These are phyloP conservation scores for Ceratothoa steindachneri DNA, from an alignment of 2,888 invertebrate genomes.

Conservation along the genomic window DNA sequence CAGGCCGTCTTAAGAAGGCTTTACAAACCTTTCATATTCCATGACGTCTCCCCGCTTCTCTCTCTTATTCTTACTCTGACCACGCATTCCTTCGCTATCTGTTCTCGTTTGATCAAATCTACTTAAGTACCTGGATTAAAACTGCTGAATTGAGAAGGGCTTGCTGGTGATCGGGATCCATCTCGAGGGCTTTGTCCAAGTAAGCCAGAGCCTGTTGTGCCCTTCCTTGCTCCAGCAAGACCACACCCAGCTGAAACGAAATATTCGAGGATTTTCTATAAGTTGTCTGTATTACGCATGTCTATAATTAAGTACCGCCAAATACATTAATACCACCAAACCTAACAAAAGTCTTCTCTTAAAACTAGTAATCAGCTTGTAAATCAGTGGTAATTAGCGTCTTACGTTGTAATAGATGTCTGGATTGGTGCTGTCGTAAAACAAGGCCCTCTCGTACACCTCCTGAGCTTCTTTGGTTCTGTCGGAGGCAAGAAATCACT, in stretches of 20 bases:
- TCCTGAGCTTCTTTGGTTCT: constrained; percentile 87
- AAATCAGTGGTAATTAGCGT: too few relatives aligned
- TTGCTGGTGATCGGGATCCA: constrained; percentile 91
- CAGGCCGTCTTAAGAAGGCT: too few relatives aligned
- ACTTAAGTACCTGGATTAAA: constrained; percentile 67
- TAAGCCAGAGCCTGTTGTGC: constrained; percentile 84
- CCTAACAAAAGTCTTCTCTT: too few relatives aligned
- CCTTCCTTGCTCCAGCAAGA: constrained; percentile 86
- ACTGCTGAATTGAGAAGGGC: constrained; percentile 92
- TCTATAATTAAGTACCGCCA: too few relatives aligned
- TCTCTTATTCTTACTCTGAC: too few relatives aligned
- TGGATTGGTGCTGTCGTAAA: constrained; percentile 88
- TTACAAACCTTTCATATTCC: too few relatives aligned
- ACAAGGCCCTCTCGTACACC: constrained; percentile 85
- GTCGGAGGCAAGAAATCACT: not conserved
- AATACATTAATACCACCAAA: too few relatives aligned
- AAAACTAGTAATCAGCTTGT: constrained; percentile 1
- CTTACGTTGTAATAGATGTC: constrained; percentile 92
- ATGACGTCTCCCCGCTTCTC: too few relatives aligned
- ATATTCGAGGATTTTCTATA: too few relatives aligned
- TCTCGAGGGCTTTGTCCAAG: constrained; percentile 84
- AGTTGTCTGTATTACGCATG: too few relatives aligned
- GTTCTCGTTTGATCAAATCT: too few relatives aligned
- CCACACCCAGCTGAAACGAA: constrained; percentile 76
- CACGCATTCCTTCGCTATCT: too few relatives aligned